These are phyloP conservation scores for Capitulum mitella DNA, from an alignment of 2,888 invertebrate species.

Conservation along the genomic window DNA sequence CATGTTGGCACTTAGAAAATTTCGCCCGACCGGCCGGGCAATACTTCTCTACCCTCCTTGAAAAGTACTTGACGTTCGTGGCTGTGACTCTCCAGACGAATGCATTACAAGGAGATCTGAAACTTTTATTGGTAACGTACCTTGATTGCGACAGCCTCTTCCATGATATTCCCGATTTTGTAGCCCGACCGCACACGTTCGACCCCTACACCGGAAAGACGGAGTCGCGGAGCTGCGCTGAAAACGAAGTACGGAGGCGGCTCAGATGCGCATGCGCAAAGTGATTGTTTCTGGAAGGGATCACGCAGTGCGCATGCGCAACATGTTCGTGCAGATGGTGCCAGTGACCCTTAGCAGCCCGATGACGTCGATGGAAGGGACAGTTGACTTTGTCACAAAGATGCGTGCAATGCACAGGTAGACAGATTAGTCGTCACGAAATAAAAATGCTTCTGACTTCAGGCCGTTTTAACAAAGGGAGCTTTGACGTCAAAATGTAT, in stretches of 20 bases:
- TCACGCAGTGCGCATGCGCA: background rate
- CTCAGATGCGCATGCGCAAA: background rate
- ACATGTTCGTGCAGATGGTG: background rate
- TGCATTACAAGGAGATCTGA: too few species aligned
- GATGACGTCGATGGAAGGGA: too few species aligned
- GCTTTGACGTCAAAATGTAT: too few species aligned
- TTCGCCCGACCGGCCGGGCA: constrained; percentile 43
- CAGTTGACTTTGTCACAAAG: too few species aligned
- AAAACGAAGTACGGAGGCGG: background rate
- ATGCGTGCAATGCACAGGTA: too few species aligned
- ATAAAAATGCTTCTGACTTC: too few species aligned
- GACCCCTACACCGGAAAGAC: background rate
- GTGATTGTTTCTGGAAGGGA: background rate
- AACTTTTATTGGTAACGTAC: too few species aligned
- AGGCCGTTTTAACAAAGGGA: too few species aligned
- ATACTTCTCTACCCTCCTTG: too few species aligned
- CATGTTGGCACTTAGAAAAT: constrained; percentile 79
- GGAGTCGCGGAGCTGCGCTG: background rate
- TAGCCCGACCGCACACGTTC: background rate
- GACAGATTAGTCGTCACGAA: too few species aligned
- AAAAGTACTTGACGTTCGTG: too few species aligned
- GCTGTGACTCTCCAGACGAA: too few species aligned
- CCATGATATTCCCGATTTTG: background rate
- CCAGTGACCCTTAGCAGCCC: background rate
- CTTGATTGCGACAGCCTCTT: background rate